A percentile compares a stretch with the other conserved stretches of the same genome.
These are phyloP conservation scores for Rutpela maculata DNA, from an alignment of 2,888 invertebrate genomes.

Conservation along the genomic window DNA sequence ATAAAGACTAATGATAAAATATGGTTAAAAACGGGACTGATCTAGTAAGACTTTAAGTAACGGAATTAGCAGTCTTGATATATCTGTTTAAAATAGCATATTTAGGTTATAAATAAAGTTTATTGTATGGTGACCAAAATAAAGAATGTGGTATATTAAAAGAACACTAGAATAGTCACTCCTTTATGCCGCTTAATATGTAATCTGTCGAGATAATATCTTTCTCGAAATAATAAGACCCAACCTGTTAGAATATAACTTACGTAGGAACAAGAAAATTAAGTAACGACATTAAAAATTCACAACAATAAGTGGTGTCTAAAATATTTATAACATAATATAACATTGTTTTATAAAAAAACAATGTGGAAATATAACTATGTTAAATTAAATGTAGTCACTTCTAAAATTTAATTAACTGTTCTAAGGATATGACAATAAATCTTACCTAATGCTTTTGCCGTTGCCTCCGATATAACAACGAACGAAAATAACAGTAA, in stretches of 20 bases:
- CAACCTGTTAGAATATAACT: constrained; percentile 30
- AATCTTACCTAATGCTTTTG: constrained; percentile 69
- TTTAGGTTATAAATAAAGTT: constrained; percentile 6
- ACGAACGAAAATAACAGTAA: constrained; percentile 70
- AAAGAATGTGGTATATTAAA: constrained; percentile 33
- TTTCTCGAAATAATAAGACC: constrained; percentile 35
- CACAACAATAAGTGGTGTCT: too few species aligned
- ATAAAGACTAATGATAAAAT: too few species aligned
- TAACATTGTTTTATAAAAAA: background rate
- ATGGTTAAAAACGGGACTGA: too few species aligned
- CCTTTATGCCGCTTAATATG: constrained; percentile 33
- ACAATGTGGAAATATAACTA: background rate
- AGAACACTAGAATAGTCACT: constrained; percentile 29
- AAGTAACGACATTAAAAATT: constrained; percentile 30
- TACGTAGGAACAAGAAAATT: constrained; percentile 30
- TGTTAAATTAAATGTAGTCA: background rate
- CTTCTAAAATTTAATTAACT: background rate
- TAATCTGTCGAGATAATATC: constrained; percentile 43
- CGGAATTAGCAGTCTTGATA: too few species aligned
- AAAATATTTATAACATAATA: background rate
- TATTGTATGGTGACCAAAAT: constrained; percentile 25
- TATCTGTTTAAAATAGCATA: background rate
- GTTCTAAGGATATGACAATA: background rate
- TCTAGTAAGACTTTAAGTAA: too few species aligned
- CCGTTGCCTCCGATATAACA: constrained; percentile 71